phyloP scores from a whole-genome alignment of 2,113 vertebrate species.

The Phaetusa simplex region DNA sequence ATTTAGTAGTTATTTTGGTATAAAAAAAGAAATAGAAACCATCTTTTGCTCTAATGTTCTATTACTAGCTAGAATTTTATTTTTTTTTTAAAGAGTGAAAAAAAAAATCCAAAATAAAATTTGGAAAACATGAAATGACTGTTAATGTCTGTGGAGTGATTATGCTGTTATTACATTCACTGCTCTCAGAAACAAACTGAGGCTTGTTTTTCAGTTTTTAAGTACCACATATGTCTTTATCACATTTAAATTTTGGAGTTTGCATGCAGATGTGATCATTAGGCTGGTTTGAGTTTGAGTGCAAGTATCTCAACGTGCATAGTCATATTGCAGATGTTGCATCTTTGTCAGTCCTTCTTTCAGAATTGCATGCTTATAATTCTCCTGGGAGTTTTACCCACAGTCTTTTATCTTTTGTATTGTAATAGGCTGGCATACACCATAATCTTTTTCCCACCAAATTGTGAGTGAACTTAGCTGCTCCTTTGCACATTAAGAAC shows the following conservation, averaged over 20 bases:
- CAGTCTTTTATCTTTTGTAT: not conserved
- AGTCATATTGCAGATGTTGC: not conserved
- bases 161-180: not conserved
- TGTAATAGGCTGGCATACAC: not conserved
- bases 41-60: not conserved
- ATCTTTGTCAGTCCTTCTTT: not conserved
- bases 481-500: not conserved
- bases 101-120: not conserved
- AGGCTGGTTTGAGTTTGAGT: not conserved
- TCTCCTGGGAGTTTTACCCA: not conserved
- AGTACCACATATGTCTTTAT: not conserved
- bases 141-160: slow-evolving; percentile 2
- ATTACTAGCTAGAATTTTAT: not conserved
- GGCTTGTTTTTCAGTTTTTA: not conserved
- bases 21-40: not conserved
- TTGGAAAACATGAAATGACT: not conserved
- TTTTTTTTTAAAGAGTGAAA: not conserved
- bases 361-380: not conserved
- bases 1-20: not conserved
- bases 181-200: not conserved
- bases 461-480: not conserved
- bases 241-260: not conserved
- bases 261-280: slow-evolving; percentile 1
- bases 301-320: not conserved
- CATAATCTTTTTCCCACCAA: not conserved